Conservation (phyloP, 2,888 invertebrate genomes). For the Steromphala cineraria region DNA sequence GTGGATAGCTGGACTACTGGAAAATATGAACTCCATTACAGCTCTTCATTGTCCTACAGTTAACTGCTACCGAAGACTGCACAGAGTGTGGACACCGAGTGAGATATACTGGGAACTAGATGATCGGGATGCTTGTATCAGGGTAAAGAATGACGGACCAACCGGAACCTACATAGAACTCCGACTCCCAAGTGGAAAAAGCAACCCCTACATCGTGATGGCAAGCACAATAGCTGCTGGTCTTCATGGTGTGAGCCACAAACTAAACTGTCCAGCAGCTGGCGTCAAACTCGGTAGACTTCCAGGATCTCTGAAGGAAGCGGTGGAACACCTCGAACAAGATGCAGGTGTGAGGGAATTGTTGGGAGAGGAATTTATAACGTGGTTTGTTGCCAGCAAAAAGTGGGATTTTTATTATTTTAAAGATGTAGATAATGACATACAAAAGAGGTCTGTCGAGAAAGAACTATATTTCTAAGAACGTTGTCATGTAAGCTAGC, state of each 20-base stretch:
- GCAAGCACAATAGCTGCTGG: no score
- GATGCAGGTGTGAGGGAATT: constrained; percentile 14
- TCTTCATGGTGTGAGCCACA: no score
- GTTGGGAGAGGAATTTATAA: not conserved
- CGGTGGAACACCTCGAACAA: constrained; percentile 10
- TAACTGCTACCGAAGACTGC: constrained; percentile 29
- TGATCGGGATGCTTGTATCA: not conserved
- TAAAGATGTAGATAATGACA: no score
- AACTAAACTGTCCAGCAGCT: not conserved
- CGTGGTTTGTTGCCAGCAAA: no score
- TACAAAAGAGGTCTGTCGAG: no score
- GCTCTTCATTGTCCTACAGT: constrained; percentile 27
- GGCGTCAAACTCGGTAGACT: not conserved
- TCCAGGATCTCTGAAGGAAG: constrained; percentile 9
- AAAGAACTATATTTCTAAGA: no score
- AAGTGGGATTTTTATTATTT: no score
- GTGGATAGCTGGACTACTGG: constrained; percentile 29
- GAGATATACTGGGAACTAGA: not conserved
- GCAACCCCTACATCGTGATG: no score
- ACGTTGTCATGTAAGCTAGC: no score
- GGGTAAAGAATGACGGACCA: not conserved
- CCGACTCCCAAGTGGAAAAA: no score
- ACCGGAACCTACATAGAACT: not conserved
- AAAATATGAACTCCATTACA: constrained; percentile 23
- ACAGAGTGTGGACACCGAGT: not conserved